These are phyloP conservation scores for Chaetophractus vellerosus DNA, from an alignment of 2,797 vertebrate genomes.

Conservation along the genomic window DNA sequence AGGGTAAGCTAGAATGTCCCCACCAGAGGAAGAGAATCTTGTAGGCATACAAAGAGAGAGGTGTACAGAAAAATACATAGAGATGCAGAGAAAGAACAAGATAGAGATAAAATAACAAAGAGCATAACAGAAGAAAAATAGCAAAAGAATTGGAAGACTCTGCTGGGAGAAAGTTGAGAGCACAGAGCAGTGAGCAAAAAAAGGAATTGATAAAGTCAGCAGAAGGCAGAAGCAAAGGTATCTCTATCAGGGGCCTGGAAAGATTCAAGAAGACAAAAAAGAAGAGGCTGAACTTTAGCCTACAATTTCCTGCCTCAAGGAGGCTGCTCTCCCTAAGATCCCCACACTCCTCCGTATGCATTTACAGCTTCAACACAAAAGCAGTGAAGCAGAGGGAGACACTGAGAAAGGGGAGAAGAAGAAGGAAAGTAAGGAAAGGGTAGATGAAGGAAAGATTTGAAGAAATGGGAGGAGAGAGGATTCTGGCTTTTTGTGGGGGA, in stretches of 20 bases:
- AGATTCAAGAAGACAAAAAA: background rate
- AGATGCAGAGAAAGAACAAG: background rate
- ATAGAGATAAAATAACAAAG: background rate
- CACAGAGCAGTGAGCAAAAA: background rate
- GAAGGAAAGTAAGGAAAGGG: background rate
- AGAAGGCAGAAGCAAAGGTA: background rate
- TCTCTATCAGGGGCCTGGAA: background rate
- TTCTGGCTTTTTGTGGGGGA: background rate
- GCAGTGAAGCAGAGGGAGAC: background rate
- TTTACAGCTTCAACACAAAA: background rate
- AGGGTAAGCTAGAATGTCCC: background rate
- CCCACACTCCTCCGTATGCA: too few relatives aligned
- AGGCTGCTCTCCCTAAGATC: accelerated
- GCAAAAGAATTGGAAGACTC: background rate
- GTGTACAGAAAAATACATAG: background rate
- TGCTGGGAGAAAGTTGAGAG: background rate
- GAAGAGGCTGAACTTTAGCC: background rate
- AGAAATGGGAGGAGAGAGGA: background rate
- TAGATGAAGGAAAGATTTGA: background rate
- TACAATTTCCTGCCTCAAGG: background rate
- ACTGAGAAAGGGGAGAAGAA: background rate
- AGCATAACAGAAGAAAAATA: background rate
- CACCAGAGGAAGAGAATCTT: background rate
- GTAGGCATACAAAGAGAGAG: background rate
- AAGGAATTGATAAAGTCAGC: background rate